Evolutionary conservation across 53 echinoderm and acorn worm genomes (phyloP).

Genomic region (Arbacia lixula): DNA sequence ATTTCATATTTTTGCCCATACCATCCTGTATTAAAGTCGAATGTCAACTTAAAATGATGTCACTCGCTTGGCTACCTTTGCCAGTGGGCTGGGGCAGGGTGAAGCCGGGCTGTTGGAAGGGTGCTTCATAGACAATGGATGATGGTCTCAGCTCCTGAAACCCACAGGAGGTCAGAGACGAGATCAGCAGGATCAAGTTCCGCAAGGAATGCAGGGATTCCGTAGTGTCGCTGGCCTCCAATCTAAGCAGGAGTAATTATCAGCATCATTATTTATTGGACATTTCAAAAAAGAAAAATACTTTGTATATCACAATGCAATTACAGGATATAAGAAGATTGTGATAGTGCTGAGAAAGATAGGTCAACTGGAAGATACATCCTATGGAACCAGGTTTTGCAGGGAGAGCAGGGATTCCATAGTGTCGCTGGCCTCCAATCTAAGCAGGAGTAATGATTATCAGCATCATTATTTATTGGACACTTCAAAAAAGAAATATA

Average conservation of each 20-base stretch:
- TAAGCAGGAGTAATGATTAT: conserved; percentile 24
- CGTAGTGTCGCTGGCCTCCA: conserved; percentile 83
- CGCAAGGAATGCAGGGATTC: conserved; percentile 86
- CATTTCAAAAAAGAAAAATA: no score
- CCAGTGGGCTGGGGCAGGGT: conserved; percentile 88
- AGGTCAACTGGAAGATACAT: no score
- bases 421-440: conserved; percentile 86
- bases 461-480: no score
- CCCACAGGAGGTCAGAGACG: conserved; percentile 87
- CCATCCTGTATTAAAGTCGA: no score
- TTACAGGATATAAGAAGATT: no score
- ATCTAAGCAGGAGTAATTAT: conserved; percentile 47
- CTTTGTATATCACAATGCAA: no score
- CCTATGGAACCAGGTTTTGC: conserved; percentile 79
- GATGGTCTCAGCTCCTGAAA: conserved; percentile 90
- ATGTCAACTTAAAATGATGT: no score
- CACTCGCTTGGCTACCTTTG: no score
- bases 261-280: no score
- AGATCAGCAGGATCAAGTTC: conserved; percentile 85
- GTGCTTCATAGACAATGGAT: conserved; percentile 87
- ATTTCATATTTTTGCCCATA: no score
- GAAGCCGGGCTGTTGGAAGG: conserved; percentile 94
- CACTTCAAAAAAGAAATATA: no score
- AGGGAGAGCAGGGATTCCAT: conserved; percentile 84
- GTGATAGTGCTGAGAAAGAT: no score